Base-by-base conservation (phyloP, 2,113 vertebrate genomes). In the Litocranius walleri region DNA sequence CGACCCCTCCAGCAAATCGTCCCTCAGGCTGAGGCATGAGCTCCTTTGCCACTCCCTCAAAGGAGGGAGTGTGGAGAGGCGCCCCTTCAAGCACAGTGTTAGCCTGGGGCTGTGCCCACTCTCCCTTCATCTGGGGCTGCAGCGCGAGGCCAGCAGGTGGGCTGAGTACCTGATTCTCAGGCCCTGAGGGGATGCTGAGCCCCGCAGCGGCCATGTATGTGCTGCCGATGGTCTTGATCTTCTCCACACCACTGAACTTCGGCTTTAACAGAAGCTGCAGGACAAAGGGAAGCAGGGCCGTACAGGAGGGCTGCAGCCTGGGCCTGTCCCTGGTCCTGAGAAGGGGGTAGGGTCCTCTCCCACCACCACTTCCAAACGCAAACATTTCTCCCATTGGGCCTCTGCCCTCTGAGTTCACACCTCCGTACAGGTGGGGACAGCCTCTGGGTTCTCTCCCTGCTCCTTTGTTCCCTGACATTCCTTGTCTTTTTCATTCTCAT, bases 151-250 rank as follows among this genome's bases (percentile, higher is more conserved):
- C n/a, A 16, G 33, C 56, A 11, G 40, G 16, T 1, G 0, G 14
- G 33, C 33, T 3, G 6, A 1, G 0, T 98, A 99, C 99, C 99
- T 99, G 99, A 96, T 99, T 99, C 98, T 99, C 99, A 11, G 99
- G 99, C 82, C 99, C 99, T 0, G 99, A 99, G 0, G 99, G 99
- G 61, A 99, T 99, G 33, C 99, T 99, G 67, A 99, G 99, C 43
- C 99, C 99, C 0, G 99, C 99, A 4, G 99, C 99, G 1, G 99
- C 99, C 99, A 99, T 99, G 95, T 99, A 99, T 0, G 99, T 99
- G 99, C 99, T 99, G 97, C 99, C 99, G 29, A 99, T 99, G 1
- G 99, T 99, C 98, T 99, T 99, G 98, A 99, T 99, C 99, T 99
- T 99, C 99, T 99, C 99, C 97, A 99, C 99, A 0, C 99, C 99